phyloP scores from a whole-genome alignment of 2,888 invertebrate species.

The Diarsia brunnea region DNA sequence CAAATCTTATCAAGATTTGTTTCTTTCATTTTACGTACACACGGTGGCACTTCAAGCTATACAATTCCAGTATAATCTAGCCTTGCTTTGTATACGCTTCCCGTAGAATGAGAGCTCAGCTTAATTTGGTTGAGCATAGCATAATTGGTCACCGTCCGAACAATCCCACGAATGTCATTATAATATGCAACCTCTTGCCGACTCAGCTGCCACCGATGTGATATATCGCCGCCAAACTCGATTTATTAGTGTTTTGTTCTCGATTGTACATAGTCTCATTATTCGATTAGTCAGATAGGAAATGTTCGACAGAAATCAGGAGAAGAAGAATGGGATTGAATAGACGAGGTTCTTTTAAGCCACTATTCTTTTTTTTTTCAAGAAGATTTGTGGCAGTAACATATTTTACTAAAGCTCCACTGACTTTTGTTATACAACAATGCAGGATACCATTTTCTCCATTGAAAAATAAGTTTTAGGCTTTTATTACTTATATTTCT shows the following conservation, averaged over 20 bases:
- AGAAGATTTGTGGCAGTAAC: slow-evolving; percentile 43
- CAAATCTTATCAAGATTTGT: too few species aligned
- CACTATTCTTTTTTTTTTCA: slow-evolving; percentile 5
- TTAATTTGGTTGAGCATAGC: too few species aligned
- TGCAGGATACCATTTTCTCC: not conserved
- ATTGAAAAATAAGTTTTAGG: not conserved
- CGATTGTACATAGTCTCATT: slow-evolving; percentile 71
- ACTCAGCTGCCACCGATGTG: slow-evolving; percentile 75
- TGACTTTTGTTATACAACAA: not conserved
- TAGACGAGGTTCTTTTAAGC: not conserved
- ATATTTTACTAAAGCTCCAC: not conserved
- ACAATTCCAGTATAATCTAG: too few species aligned
- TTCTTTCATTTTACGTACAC: too few species aligned
- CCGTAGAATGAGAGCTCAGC: too few species aligned
- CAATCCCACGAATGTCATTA: slow-evolving; percentile 80
- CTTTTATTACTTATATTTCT: not conserved
- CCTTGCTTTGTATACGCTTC: too few species aligned
- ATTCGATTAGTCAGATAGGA: slow-evolving; percentile 66
- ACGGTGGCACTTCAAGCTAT: too few species aligned
- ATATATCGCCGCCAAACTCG: slow-evolving; percentile 79
- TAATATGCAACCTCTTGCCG: slow-evolving; percentile 78
- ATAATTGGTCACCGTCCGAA: too few species aligned
- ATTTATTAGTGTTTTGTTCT: slow-evolving; percentile 82
- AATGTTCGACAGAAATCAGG: slow-evolving; percentile 25
- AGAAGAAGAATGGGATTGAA: slow-evolving; percentile 13